phyloP scores from a whole-genome alignment of 2,797 vertebrate genomes.

The Garrulus glandarius region DNA sequence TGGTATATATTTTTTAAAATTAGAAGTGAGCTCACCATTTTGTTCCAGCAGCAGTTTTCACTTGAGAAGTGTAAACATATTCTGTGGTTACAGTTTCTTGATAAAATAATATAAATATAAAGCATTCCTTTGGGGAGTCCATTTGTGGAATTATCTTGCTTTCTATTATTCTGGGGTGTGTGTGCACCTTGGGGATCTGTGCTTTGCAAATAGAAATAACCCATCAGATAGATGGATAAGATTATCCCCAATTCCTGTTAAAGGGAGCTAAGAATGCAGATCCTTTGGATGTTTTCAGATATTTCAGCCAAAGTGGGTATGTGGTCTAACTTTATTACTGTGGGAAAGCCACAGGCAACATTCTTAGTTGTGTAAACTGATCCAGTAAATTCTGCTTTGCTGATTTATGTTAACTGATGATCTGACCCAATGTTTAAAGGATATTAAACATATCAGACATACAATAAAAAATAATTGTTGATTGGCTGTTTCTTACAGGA shows the following conservation, averaged over 20 bases:
- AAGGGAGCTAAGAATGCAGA: not conserved
- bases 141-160: not conserved
- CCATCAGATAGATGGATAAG: not conserved
- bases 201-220: not conserved
- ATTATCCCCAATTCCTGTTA: not conserved
- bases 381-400: conserved; percentile 39
- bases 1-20: not conserved
- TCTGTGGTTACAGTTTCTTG: not conserved
- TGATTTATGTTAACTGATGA: conserved; percentile 49
- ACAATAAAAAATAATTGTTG: not conserved
- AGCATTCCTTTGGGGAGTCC: not conserved
- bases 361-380: conserved; percentile 47
- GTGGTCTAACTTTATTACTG: conserved; percentile 57
- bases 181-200: not conserved
- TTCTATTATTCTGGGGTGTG: not conserved
- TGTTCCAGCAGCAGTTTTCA: not conserved
- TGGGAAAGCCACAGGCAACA: conserved; percentile 57
- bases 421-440: conserved; percentile 27
- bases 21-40: not conserved
- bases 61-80: not conserved
- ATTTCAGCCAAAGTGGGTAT: conserved; percentile 49
- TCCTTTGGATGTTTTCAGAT: conserved; percentile 18
- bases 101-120: not conserved
- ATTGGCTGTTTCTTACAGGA: not conserved
- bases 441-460: conserved; percentile 18